phyloP scores from a whole-genome alignment of 2,797 vertebrate species.

The Scolopax bukidnonensis region DNA sequence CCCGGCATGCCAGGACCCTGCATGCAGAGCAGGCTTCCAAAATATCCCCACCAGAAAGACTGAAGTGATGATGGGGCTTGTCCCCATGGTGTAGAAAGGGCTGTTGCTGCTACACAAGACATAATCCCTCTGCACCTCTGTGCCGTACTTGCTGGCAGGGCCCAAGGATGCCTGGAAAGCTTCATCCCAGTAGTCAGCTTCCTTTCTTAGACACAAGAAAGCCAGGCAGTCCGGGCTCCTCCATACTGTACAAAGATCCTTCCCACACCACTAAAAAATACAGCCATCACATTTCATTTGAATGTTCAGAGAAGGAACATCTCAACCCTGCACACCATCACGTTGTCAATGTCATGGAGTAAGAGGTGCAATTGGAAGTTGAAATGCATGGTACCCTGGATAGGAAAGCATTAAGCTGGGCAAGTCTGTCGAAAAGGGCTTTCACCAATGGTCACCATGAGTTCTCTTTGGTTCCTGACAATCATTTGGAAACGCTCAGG shows the following conservation, averaged over 20 bases:
- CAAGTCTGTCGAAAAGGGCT: not conserved
- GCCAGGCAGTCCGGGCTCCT: not conserved
- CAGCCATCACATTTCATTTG: not conserved
- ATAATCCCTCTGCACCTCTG: not conserved
- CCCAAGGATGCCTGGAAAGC: not conserved
- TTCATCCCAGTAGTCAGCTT: not conserved
- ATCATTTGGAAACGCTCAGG: not conserved
- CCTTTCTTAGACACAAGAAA: not conserved
- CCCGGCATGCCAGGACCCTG: not conserved
- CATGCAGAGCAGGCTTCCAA: not conserved
- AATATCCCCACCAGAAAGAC: not conserved
- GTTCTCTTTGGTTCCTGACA: not conserved
- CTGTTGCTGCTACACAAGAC: not conserved
- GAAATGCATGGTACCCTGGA: not conserved
- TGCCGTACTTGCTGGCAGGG: not conserved
- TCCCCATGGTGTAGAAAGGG: not conserved
- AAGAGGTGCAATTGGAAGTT: not conserved
- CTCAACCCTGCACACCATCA: accelerated
- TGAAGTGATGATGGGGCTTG: not conserved
- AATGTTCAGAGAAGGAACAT: not conserved
- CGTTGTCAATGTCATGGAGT: not conserved
- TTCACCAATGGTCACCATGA: not conserved
- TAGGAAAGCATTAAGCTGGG: not conserved
- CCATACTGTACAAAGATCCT: not conserved
- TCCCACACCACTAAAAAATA: not conserved